These are phyloP conservation scores for Diacarnus erythraeanus DNA, from an alignment of 37 sponge, comb jelly and placozoan species.

Conservation along the genomic window DNA sequence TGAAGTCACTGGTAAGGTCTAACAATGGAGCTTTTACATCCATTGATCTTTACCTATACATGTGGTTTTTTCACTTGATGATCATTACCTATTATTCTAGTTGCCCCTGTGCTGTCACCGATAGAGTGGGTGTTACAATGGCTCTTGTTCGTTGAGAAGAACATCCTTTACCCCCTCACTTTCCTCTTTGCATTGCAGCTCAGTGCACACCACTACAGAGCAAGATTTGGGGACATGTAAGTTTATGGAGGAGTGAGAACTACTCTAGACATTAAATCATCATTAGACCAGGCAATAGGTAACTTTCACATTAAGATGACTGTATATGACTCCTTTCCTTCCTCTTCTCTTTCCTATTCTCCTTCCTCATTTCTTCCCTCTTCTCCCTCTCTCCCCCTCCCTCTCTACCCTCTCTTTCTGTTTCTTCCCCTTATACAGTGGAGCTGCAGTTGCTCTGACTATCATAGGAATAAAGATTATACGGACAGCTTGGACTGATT, in stretches of 20 bases:
- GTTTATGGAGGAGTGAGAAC: slow-evolving; percentile 16
- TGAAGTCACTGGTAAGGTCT: slow-evolving; percentile 63
- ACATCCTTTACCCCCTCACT: slow-evolving; percentile 60
- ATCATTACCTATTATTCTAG: neutral
- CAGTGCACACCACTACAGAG: slow-evolving; percentile 39
- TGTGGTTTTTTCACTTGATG: neutral
- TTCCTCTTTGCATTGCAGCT: slow-evolving; percentile 57
- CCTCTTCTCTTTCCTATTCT: too few relatives aligned
- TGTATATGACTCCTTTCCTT: too few relatives aligned
- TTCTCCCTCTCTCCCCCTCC: slow-evolving; percentile 5
- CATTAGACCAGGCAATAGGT: too few relatives aligned
- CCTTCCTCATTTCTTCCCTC: neutral
- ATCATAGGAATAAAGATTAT: slow-evolving; percentile 81
- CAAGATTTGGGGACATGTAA: slow-evolving; percentile 38
- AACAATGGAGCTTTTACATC: neutral
- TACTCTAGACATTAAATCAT: too few relatives aligned
- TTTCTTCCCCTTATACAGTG: slow-evolving; percentile 40
- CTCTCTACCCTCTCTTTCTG: slow-evolving; percentile 9
- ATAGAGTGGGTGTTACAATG: slow-evolving; percentile 32
- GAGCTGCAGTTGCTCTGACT: slow-evolving; percentile 75
- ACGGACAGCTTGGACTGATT: slow-evolving; percentile 73
- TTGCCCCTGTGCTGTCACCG: slow-evolving; percentile 27
- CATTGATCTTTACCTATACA: neutral
- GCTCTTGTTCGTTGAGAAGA: slow-evolving; percentile 57
- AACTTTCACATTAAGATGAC: too few relatives aligned